Evolutionary conservation across 2,113 vertebrate species (phyloP).

Genomic region (Larimichthys crocea): DNA sequence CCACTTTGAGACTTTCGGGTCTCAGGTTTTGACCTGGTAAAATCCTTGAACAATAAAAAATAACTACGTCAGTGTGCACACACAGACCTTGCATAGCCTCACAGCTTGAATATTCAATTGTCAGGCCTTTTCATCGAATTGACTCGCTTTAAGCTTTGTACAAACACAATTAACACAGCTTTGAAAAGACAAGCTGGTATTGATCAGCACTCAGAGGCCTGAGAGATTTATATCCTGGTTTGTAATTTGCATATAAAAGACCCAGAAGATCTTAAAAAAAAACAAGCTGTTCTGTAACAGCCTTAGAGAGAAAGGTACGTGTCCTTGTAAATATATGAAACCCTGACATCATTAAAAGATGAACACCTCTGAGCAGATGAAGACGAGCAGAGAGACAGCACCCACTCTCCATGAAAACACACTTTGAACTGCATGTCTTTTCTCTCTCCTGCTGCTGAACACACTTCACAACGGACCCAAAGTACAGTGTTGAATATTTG

Average conservation of each 20-base stretch:
- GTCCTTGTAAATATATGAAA: background rate
- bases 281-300: background rate
- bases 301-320: background rate
- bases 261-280: background rate
- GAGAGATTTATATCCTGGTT: background rate
- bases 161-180: background rate
- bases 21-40: background rate
- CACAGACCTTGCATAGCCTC: background rate
- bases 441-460: background rate
- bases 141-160: background rate
- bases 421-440: background rate
- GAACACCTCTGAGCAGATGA: background rate
- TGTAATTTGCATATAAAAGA: background rate
- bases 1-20: background rate
- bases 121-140: background rate
- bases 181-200: background rate
- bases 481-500: constrained; percentile 46
- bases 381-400: background rate
- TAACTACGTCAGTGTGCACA: background rate
- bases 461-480: constrained; percentile 14
- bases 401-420: constrained; percentile 8
- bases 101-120: background rate
- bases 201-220: background rate
- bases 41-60: background rate
- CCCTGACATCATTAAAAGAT: background rate